Conservation (phyloP, 2,113 vertebrate species). For the Progne subis region DNA sequence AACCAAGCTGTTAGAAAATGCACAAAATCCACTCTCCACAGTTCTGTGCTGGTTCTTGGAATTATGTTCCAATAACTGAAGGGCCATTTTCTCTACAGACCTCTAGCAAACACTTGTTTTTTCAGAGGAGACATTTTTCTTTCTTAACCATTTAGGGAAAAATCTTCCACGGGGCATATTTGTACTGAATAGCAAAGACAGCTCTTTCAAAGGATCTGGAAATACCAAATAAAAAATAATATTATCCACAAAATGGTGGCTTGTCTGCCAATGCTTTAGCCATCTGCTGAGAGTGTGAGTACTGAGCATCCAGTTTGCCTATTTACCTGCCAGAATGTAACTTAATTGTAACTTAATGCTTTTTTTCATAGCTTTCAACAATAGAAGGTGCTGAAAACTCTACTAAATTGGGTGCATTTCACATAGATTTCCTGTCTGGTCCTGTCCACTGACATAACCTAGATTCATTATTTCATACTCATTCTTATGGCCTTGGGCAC, state of each 20-base stretch:
- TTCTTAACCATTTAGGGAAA: background rate
- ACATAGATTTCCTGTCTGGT: background rate
- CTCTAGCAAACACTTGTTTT: background rate
- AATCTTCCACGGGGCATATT: background rate
- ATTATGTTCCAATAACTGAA: background rate
- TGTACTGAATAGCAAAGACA: background rate
- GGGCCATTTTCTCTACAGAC: background rate
- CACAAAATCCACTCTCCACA: background rate
- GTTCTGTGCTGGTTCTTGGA: background rate
- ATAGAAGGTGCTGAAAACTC: background rate
- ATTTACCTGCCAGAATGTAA: background rate
- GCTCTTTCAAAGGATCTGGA: background rate
- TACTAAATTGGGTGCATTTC: background rate
- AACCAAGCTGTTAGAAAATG: background rate
- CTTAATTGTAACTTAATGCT: background rate
- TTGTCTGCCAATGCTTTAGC: background rate
- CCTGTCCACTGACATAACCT: background rate
- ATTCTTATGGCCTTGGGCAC: background rate
- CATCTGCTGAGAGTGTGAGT: background rate
- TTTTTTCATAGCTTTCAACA: background rate
- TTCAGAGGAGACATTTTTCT: background rate
- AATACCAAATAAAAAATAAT: background rate
- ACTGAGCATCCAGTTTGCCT: background rate
- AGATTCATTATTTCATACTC: background rate
- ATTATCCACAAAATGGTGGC: background rate